Conservation (phyloP, 2,888 invertebrate genomes). For the Amphiduros pacificus region DNA sequence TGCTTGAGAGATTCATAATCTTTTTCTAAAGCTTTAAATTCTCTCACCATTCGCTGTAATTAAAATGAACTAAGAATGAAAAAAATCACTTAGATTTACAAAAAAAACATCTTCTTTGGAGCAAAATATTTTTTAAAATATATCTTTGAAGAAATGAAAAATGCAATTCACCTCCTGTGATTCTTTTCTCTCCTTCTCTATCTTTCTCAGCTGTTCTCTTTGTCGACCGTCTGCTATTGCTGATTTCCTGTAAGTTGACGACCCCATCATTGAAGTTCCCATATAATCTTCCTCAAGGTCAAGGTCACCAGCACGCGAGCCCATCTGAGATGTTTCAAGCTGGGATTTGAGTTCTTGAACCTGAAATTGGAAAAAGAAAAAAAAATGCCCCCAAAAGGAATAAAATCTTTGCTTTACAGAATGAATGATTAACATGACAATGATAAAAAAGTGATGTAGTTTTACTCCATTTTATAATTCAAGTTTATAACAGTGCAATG, state of each 20-base stretch:
- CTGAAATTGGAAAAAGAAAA: slow-evolving; percentile 28
- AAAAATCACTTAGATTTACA: too few relatives aligned
- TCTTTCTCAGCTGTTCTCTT: slow-evolving; percentile 46
- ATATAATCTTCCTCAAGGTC: slow-evolving; percentile 38
- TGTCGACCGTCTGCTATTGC: slow-evolving; percentile 42
- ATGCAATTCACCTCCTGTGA: slow-evolving; percentile 50
- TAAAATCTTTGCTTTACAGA: too few relatives aligned
- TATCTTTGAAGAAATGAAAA: too few relatives aligned
- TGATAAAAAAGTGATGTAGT: too few relatives aligned
- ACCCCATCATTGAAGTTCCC: slow-evolving; percentile 31
- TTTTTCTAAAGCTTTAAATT: slow-evolving; percentile 48
- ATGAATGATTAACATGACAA: too few relatives aligned
- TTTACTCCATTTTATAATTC: too few relatives aligned
- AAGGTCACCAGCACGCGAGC: slow-evolving; percentile 15
- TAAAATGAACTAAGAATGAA: too few relatives aligned
- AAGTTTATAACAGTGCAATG: too few relatives aligned
- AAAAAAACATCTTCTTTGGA: too few relatives aligned
- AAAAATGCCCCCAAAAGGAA: too few relatives aligned
- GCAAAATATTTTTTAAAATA: too few relatives aligned
- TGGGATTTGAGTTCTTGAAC: slow-evolving; percentile 46
- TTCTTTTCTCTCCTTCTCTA: slow-evolving; percentile 55
- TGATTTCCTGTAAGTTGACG: slow-evolving; percentile 24
- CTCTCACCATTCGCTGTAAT: slow-evolving; percentile 45
- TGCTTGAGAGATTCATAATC: slow-evolving; percentile 48
- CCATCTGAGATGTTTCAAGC: slow-evolving; percentile 15